Conservation (phyloP, 1,140 invertebrate species). For the Acyrthosiphon pisum region DNA sequence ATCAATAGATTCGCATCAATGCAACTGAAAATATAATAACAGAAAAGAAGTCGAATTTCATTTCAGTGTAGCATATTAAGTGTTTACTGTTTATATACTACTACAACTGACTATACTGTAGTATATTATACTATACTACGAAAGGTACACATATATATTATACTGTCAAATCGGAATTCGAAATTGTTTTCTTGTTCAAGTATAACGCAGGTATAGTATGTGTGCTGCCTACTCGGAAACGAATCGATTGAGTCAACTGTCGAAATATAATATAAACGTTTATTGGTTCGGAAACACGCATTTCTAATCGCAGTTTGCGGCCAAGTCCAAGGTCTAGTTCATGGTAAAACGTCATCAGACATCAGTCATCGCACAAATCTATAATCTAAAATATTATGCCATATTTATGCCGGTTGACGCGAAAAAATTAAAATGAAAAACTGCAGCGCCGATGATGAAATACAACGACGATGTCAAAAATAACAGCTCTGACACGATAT, state of each 20-base stretch:
- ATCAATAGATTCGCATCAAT: neutral
- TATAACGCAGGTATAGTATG: neutral
- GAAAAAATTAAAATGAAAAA: neutral
- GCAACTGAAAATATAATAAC: neutral
- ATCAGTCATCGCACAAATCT: neutral
- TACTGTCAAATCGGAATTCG: neutral
- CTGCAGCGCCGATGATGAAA: neutral
- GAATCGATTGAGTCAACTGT: neutral
- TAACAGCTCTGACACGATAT: neutral
- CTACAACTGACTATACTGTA: too few species aligned
- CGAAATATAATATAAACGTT: neutral
- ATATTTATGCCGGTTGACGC: neutral
- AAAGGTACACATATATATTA: too few species aligned
- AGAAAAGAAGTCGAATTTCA: neutral
- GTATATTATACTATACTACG: too few species aligned
- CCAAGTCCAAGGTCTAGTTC: neutral
- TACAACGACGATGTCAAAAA: neutral
- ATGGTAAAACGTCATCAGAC: slow-evolving; percentile 17
- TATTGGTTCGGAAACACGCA: neutral
- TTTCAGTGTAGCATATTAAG: neutral
- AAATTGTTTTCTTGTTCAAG: neutral
- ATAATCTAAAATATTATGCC: neutral
- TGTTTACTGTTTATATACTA: neutral
- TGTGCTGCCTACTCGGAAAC: neutral
- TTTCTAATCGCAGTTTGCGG: neutral